phyloP scores from a whole-genome alignment of 2,797 vertebrate genomes.

The Capromys pilorides region DNA sequence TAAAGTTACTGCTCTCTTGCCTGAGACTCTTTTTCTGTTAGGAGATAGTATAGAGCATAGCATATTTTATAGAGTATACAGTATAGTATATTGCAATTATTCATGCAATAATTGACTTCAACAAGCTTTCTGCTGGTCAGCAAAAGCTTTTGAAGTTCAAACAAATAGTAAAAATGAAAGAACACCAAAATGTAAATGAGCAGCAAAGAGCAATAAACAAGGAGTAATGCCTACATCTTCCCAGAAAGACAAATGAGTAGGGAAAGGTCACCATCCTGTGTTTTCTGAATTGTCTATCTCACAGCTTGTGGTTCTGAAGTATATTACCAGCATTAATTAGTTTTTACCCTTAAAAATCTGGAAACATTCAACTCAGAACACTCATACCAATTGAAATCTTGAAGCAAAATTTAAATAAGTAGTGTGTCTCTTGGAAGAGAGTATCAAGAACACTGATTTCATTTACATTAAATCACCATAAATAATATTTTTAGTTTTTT shows the following conservation, averaged over 20 bases:
- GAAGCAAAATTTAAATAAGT: conserved; percentile 32
- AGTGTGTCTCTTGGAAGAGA: conserved; percentile 33
- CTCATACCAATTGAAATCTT: conserved; percentile 47
- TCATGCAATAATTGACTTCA: conserved; percentile 64
- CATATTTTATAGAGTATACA: no score
- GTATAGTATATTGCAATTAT: no score
- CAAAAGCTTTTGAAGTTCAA: conserved; percentile 43
- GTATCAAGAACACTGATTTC: conserved; percentile 30
- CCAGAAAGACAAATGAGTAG: conserved; percentile 50
- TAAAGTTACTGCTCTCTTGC: conserved; percentile 40
- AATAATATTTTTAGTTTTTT: not conserved
- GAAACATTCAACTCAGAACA: conserved; percentile 19
- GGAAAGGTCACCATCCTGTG: conserved; percentile 55
- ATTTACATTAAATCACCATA: not conserved
- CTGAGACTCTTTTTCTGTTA: conserved; percentile 45
- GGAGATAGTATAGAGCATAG: conserved; percentile 46
- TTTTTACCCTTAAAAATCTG: not conserved
- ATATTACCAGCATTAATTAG: conserved; percentile 55
- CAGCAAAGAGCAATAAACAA: conserved; percentile 62
- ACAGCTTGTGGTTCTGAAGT: conserved; percentile 50
- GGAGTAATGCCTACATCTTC: not conserved
- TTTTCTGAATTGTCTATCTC: conserved; percentile 48
- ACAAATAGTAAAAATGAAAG: conserved; percentile 37
- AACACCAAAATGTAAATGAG: conserved; percentile 20
- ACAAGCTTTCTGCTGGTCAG: conserved; percentile 62